Evolutionary conservation across 92 coral and sea anemone genomes (phyloP).

Genomic region (Porites lobata): DNA sequence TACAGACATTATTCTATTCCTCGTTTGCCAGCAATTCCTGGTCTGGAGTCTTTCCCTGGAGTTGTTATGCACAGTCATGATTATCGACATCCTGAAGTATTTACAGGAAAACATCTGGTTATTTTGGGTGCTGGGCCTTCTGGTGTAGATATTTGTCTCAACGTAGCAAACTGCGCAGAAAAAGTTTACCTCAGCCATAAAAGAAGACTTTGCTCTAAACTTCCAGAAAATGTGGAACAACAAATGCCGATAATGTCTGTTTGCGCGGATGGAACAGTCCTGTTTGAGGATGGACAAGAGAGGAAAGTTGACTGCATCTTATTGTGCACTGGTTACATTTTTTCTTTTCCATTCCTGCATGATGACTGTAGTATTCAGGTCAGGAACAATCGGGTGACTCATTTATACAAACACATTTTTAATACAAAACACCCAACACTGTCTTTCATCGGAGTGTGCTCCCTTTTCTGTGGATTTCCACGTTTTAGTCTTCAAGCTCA

Average conservation of each 20-base stretch:
- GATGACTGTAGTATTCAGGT: slow-evolving; percentile 68
- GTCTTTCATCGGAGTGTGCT: slow-evolving; percentile 78
- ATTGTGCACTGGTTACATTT: slow-evolving; percentile 88
- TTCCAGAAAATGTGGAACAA: slow-evolving; percentile 76
- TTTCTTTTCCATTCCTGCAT: slow-evolving; percentile 81
- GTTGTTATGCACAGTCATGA: slow-evolving; percentile 80
- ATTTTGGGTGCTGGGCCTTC: slow-evolving; percentile 82
- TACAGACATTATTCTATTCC: slow-evolving; percentile 85
- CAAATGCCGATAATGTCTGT: slow-evolving; percentile 49
- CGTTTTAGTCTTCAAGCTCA: slow-evolving; percentile 77
- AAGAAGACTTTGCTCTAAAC: slow-evolving; percentile 23
- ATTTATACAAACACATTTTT: slow-evolving; percentile 81
- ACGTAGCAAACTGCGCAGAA: slow-evolving; percentile 60
- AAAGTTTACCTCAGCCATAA: slow-evolving; percentile 80
- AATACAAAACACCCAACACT: slow-evolving; percentile 70
- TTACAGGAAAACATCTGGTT: slow-evolving; percentile 69
- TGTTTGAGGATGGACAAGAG: slow-evolving; percentile 57
- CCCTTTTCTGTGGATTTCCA: slow-evolving; percentile 75
- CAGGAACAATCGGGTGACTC: slow-evolving; percentile 68
- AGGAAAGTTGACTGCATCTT: slow-evolving; percentile 73
- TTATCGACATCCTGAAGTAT: slow-evolving; percentile 78
- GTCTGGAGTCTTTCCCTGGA: slow-evolving; percentile 80
- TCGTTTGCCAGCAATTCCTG: slow-evolving; percentile 74
- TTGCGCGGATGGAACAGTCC: slow-evolving; percentile 61
- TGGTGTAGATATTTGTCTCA: slow-evolving; percentile 81